Conservation (phyloP, 2,113 vertebrate species). For the Tetrao urogallus region DNA sequence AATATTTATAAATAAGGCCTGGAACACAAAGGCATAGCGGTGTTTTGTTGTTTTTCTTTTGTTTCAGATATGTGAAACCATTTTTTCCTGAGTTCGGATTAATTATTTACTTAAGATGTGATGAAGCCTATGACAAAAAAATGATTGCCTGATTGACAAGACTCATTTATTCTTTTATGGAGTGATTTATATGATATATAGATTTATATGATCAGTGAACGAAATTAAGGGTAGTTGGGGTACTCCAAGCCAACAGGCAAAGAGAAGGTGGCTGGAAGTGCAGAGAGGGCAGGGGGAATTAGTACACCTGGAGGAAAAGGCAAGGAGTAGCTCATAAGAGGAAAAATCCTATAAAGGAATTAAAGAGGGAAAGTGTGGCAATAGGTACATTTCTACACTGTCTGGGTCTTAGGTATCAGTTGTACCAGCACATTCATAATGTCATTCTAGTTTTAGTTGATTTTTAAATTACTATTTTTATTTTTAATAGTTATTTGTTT, state of each 20-base stretch:
- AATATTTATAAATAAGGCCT: background rate
- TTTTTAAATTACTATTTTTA: background rate
- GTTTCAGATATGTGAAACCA: background rate
- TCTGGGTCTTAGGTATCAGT: background rate
- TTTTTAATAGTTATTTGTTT: background rate
- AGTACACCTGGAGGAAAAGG: background rate
- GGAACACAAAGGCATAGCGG: background rate
- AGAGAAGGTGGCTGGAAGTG: background rate
- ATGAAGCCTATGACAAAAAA: background rate
- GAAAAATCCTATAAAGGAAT: background rate
- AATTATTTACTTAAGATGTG: slow-evolving; percentile 20
- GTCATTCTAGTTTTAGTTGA: background rate
- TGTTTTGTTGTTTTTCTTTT: background rate
- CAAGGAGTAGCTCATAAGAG: background rate
- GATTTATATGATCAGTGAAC: background rate
- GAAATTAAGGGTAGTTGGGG: background rate
- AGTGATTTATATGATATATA: background rate
- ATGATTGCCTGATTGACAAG: background rate
- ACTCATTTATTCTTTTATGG: background rate
- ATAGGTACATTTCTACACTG: background rate
- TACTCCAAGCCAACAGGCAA: background rate
- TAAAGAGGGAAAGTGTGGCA: background rate
- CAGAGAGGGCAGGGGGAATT: background rate
- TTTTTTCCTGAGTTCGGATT: background rate
- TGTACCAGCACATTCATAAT: background rate